phyloP scores from a whole-genome alignment of 1,140 invertebrate species.

The Sycophila sp. region DNA sequence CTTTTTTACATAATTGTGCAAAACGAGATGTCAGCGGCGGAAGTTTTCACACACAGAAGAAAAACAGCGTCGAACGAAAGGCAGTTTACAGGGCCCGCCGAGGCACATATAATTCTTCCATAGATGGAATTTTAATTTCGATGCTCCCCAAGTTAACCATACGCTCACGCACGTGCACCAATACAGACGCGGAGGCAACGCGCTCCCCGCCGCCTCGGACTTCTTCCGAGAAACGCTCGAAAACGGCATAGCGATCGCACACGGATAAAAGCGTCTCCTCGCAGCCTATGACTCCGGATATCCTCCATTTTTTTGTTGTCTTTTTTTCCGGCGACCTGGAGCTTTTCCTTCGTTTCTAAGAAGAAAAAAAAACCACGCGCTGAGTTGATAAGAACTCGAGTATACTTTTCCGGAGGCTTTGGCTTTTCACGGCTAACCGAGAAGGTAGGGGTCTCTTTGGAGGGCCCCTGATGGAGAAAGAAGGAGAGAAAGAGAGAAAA shows the following conservation, averaged over 20 bases:
- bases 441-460: no score
- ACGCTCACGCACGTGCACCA: background rate
- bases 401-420: constrained; percentile 18
- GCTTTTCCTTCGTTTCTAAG: no score
- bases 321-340: background rate
- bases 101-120: constrained; percentile 7
- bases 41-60: no score
- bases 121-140: constrained; percentile 33
- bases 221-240: constrained; percentile 16
- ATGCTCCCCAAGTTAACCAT: background rate
- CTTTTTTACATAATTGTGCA: background rate
- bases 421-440: background rate
- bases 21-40: background rate
- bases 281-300: constrained; percentile 17
- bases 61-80: no score
- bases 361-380: no score
- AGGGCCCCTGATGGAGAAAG: no score
- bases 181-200: background rate
- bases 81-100: background rate
- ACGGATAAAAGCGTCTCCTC: constrained; percentile 24
- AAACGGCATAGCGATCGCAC: constrained; percentile 9
- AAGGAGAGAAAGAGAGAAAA: constrained; percentile 15
- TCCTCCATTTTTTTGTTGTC: constrained; percentile 36
- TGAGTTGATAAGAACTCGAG: background rate
- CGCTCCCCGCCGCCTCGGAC: background rate